Evolutionary conservation across 2,888 invertebrate species (phyloP).

Genomic region (Gisinianus flammeolus): DNA sequence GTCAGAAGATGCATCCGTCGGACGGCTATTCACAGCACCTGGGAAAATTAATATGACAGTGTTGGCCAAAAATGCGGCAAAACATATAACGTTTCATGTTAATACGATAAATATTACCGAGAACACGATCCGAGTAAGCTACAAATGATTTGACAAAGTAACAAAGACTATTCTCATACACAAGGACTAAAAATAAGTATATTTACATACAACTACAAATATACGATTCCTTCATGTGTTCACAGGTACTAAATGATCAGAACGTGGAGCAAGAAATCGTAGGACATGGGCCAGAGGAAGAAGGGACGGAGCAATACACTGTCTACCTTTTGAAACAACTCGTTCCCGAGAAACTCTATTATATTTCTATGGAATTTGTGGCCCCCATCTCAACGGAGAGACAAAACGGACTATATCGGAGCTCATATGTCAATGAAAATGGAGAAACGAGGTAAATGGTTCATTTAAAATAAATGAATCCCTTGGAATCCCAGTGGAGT

Average conservation of each 20-base stretch:
- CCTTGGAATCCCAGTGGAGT: no score
- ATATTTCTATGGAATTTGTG: neutral
- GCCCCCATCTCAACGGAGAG: conserved; percentile 18
- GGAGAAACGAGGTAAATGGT: conserved; percentile 21
- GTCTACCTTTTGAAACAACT: neutral
- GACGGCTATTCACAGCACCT: conserved; percentile 46
- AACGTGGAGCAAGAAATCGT: neutral
- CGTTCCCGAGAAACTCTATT: neutral
- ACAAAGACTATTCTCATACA: no score
- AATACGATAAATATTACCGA: conserved; percentile 32
- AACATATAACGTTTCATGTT: conserved; percentile 35
- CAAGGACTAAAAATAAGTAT: no score
- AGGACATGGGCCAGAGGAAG: neutral
- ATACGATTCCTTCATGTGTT: no score
- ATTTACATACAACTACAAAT: no score
- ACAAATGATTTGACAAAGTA: no score
- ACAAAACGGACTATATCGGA: conserved; percentile 24
- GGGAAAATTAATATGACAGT: conserved; percentile 45
- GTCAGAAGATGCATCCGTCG: conserved; percentile 27
- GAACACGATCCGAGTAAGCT: conserved; percentile 34
- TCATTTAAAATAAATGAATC: neutral
- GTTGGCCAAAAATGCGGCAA: neutral
- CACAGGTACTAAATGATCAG: neutral
- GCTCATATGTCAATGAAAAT: conserved; percentile 19
- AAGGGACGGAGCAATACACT: neutral